Evolutionary conservation across 30 jellyfish, hydroid and myxozoan species (phyloP), one percentile per base, ranked within the genome.

Genomic region (Aurelia sp.): DNA sequence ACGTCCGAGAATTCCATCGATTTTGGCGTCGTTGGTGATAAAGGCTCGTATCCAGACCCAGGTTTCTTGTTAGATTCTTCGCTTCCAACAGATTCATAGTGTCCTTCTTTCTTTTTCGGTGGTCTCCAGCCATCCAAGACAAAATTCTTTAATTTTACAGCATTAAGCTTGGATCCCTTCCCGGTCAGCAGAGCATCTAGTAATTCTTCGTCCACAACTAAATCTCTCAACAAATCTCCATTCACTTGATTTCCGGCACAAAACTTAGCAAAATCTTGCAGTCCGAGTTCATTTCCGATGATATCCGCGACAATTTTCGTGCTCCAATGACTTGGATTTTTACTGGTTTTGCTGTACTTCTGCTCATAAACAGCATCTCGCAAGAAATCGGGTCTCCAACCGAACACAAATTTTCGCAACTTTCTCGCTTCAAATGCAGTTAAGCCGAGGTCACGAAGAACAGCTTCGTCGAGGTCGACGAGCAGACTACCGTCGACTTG

Each of bases 91-190:
- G 19, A 68, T 62, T 70, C 92, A 41, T 60, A 59, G 12, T 48
- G 78, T 69, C 84, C 57, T 35, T 59, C 78, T 37, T 82, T 82
- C 76, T 74, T 82, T 69, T 82, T 82, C 48, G 80, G 90, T 20
- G 98, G 98, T 65, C 98, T 51, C 98, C 98, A 93, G 33, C 92
- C 92, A 57, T 93, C 97, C 79, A 93, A 72, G 8, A 93, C 97
- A 71, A 81, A 93, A 53, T 93, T 93, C 80, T 88, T 93, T 22
- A 93, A 65, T 69, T 93, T 93, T 33, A 93, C 96, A 3, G 96
- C 76, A 72, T 93, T 88, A 31, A 93, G 73, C 61, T 80, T 75
- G 63, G 55, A 41, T 52, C 70, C 98, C 57, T 74, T 79, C 23
- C 96, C 89, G 13, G 89, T 64, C 60, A 93, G 62, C 20, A 88